Evolutionary conservation across 2,888 invertebrate genomes (phyloP), one percentile per base, ranked within the genome.

Genomic region (Zonitis immaculata): DNA sequence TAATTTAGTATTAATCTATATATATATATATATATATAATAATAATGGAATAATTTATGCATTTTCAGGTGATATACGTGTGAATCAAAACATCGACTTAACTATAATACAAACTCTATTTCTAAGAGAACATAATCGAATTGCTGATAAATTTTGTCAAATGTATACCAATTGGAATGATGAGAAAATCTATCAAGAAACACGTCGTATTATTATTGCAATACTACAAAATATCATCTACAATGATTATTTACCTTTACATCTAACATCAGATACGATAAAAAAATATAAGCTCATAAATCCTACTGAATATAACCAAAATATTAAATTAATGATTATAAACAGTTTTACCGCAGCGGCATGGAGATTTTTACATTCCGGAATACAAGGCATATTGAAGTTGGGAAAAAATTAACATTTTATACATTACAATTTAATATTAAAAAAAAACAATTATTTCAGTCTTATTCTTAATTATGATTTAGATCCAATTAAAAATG

Each of bases 211-310:
- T 39, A 60, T 73, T 18, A 71, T 74, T 46, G 77, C 76, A 8
- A 70, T 75, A 63, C 72, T 53, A 35, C 90, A 89, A 73, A 84
- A 89, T 56, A 83, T 89, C 44, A 77, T 83, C 4, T 89, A 87
- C 70, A 84, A 84, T 65, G 89, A 89, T 66, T 89, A 85, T 81
- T 74, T 90, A 18, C 88, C 89, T 0, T 75, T 84, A 30, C 73
- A 89, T 26, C 72, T 89, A 51, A 88, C 76, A 1, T 69, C 76
- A 1, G 71, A 77, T 49, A 76, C 82, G 53, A 79, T 85, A 77
- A 76, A 79, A 61, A 77, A 78, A 1, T 86, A 84, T 61, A 75
- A 79, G 5, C 73, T 88, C 42, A 64, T 58, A 1, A 74, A 79
- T 0, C 71, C 80, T 66, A 75, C 79, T 2, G 8, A 42, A 42